Conservation (phyloP, 2,888 invertebrate genomes). For the Gastrophysa polygoni region DNA sequence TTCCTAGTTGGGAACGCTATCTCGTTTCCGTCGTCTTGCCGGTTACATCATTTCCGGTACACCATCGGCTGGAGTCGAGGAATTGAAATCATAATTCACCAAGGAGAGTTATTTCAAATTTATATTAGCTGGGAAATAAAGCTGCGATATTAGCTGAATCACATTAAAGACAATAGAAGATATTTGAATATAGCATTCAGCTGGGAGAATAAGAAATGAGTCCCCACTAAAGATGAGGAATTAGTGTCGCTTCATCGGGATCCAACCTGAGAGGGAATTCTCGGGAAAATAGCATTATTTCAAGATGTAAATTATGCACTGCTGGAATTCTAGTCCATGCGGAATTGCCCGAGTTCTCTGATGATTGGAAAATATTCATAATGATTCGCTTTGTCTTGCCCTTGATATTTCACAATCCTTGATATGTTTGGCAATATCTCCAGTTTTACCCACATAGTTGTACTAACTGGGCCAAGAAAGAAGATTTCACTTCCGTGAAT, state of each 20-base stretch:
- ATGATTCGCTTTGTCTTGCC: too few relatives aligned
- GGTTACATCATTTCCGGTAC: constrained; percentile 46
- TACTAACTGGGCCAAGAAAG: too few relatives aligned
- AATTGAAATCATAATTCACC: constrained; percentile 35
- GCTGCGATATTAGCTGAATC: constrained; percentile 24
- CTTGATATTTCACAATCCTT: too few relatives aligned
- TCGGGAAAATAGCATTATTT: neutral
- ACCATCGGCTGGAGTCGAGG: constrained; percentile 31
- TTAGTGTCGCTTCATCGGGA: neutral
- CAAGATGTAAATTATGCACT: neutral
- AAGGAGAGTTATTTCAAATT: constrained; percentile 33
- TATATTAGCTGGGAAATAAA: constrained; percentile 31
- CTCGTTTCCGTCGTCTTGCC: constrained; percentile 40
- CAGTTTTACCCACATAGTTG: too few relatives aligned
- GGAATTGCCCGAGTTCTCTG: neutral
- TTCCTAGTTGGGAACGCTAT: too few relatives aligned
- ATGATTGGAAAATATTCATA: neutral
- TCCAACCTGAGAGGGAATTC: neutral
- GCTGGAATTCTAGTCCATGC: neutral
- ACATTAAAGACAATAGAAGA: constrained; percentile 17
- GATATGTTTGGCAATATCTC: too few relatives aligned
- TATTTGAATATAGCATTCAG: neutral
- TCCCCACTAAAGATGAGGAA: neutral
- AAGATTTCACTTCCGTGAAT: too few relatives aligned
- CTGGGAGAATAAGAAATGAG: neutral